Evolutionary conservation across 2,888 invertebrate genomes (phyloP).

Genomic region (Pemphredon lugubris): DNA sequence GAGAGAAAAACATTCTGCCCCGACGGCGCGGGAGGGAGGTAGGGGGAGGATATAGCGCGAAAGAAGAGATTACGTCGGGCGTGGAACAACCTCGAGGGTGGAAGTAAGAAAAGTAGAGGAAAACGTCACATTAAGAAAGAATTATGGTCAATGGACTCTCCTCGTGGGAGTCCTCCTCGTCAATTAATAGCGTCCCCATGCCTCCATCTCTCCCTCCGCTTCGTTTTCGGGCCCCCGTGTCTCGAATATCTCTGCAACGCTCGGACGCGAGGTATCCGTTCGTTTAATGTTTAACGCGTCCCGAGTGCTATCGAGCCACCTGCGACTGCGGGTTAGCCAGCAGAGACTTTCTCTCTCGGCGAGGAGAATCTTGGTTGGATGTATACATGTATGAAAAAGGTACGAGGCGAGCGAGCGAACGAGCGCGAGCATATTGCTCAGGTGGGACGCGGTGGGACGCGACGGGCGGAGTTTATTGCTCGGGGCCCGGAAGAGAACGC

Average conservation of each 20-base stretch:
- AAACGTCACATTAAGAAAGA: constrained; percentile 79
- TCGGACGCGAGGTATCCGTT: constrained; percentile 18
- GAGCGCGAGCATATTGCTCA: neutral
- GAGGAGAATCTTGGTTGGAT: neutral
- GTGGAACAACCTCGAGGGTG: constrained; percentile 56
- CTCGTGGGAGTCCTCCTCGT: constrained; percentile 70
- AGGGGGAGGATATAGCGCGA: constrained; percentile 51
- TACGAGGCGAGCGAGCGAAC: neutral
- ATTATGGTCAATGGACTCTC: constrained; percentile 72
- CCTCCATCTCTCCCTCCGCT: constrained; percentile 14
- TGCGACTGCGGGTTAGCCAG: constrained; percentile 31
- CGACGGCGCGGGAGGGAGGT: constrained; percentile 47
- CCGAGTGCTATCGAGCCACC: constrained; percentile 46
- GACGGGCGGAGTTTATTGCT: constrained; percentile 44
- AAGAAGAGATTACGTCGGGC: constrained; percentile 74
- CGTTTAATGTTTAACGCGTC: constrained; percentile 49
- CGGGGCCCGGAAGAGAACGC: constrained; percentile 56
- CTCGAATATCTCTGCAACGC: neutral
- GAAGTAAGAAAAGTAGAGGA: constrained; percentile 52
- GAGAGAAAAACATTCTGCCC: constrained; percentile 67
- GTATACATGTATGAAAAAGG: no score
- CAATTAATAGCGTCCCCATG: constrained; percentile 77
- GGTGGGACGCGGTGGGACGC: constrained; percentile 34
- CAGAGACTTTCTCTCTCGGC: constrained; percentile 54
- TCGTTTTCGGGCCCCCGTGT: neutral